Base-by-base conservation (phyloP, 1,140 invertebrate species). In the Bombus waltoni region DNA sequence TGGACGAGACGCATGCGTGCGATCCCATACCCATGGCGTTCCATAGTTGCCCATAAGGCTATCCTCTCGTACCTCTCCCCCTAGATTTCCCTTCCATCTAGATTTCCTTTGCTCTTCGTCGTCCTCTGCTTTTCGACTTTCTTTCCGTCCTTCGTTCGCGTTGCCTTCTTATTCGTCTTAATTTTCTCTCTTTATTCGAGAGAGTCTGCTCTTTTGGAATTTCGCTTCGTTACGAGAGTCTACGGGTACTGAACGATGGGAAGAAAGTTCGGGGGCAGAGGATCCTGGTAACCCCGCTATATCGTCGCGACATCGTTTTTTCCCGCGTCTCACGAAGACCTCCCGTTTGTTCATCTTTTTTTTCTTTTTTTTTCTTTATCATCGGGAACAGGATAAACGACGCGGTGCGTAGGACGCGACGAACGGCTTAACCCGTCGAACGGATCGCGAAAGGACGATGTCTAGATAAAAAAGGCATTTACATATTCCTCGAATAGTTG, bases 1-100 rank as follows among this genome's bases (percentile, higher is more conserved):
- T 82, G 87, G 90, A 92, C 91, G 91, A 93, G 93, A 92, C 91
- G 92, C 91, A 92, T 92, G 91, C 91, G 91, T 93, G 92, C 92
- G 91, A 94, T 94, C 91, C 91, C 91, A 89, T 86, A 90, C 91
- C 91, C 91, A 89, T 85, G 91, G 90, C 90, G 88, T 93, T 85
- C 88, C 91, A 65, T 89, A 76, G 76, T 83, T 88, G 70, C 86
- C 86, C 82, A 85, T 87, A 85, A 89, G 78, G 86, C 88, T 92
- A 90, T 85, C 88, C 32, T 40, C 77, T 18, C 44, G 71, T 65
- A 62, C 35, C 75, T 68, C 65, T 42, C 47, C 59, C 47, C 62
- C 79, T 82, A 75, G 81, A 86, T 87, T 89, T 89, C 68, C 40
- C 89, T 81, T 77, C 75, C 76, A 65, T 68, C 28, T 62, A n/a